Evolutionary conservation across 2,888 invertebrate genomes (phyloP).

Genomic region (Mystacides longicornis): DNA sequence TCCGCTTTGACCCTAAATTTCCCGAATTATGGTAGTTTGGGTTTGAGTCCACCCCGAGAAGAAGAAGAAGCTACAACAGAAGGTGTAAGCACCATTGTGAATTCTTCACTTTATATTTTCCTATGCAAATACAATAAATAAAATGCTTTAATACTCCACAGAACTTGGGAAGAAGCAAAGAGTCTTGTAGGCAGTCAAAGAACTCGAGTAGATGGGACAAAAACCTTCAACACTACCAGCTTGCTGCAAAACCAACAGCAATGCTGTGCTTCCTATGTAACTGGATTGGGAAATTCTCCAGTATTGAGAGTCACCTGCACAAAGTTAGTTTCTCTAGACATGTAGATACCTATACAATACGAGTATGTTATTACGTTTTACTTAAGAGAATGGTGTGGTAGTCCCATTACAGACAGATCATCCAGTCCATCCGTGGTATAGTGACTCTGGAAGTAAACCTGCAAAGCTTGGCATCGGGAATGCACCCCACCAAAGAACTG

Average conservation of each 20-base stretch:
- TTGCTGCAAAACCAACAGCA: constrained; percentile 5
- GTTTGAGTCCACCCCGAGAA: constrained; percentile 8
- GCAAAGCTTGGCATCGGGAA: constrained; percentile 7
- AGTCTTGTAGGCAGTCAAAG: not conserved
- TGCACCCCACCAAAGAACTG: constrained; percentile 10
- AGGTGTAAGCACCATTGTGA: not conserved
- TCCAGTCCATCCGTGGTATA: constrained; percentile 13
- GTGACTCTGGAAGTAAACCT: constrained; percentile 18
- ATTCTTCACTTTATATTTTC: too few relatives aligned
- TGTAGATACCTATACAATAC: not conserved
- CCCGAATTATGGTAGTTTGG: constrained; percentile 12
- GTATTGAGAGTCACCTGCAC: constrained; percentile 18
- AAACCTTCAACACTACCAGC: not conserved
- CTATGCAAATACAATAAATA: too few relatives aligned
- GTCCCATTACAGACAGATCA: constrained; percentile 14
- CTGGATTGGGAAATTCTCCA: constrained; percentile 19
- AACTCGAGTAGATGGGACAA: not conserved
- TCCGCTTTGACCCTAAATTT: constrained; percentile 12
- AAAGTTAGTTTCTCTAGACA: constrained; percentile 11
- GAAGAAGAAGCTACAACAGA: not conserved
- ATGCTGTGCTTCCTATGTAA: constrained; percentile 23
- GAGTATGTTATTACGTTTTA: too few relatives aligned
- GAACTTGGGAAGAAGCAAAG: not conserved
- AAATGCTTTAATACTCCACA: too few relatives aligned
- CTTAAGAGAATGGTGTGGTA: too few relatives aligned